phyloP scores from a whole-genome alignment of 2,888 invertebrate genomes.

The Heliconius aoede region DNA sequence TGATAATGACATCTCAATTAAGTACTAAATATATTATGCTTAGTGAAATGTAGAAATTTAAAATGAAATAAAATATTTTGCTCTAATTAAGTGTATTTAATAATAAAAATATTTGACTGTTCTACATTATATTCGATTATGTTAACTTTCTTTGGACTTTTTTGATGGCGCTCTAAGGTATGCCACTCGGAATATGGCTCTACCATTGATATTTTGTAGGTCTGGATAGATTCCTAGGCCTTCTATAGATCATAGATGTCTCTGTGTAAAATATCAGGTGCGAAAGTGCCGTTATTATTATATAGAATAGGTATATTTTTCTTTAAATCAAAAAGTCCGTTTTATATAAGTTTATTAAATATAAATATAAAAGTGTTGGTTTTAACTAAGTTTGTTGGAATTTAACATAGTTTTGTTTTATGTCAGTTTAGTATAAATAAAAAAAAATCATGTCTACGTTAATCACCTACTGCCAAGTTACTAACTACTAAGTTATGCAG shows the following conservation, averaged over 20 bases:
- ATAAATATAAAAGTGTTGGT: no score
- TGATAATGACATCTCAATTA: conserved; percentile 20
- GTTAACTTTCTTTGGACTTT: neutral
- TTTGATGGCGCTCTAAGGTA: neutral
- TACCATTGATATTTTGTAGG: neutral
- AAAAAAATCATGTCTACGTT: no score
- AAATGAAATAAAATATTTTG: neutral
- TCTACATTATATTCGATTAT: neutral
- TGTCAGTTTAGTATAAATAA: no score
- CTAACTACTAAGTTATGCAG: no score
- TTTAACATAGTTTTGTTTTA: no score
- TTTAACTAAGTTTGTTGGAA: no score
- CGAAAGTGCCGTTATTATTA: neutral
- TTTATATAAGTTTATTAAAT: no score
- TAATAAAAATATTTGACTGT: neutral
- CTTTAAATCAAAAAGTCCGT: no score
- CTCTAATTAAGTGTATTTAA: neutral
- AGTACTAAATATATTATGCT: conserved; percentile 4
- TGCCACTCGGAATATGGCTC: neutral
- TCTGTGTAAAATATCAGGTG: no score
- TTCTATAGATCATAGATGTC: conserved; percentile 1
- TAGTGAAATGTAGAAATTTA: conserved; percentile 7
- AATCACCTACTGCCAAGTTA: no score
- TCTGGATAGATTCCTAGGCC: neutral
- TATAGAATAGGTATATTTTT: neutral